Base-by-base conservation (phyloP, 2,797 vertebrate genomes). In the Gymnothorax javanicus region DNA sequence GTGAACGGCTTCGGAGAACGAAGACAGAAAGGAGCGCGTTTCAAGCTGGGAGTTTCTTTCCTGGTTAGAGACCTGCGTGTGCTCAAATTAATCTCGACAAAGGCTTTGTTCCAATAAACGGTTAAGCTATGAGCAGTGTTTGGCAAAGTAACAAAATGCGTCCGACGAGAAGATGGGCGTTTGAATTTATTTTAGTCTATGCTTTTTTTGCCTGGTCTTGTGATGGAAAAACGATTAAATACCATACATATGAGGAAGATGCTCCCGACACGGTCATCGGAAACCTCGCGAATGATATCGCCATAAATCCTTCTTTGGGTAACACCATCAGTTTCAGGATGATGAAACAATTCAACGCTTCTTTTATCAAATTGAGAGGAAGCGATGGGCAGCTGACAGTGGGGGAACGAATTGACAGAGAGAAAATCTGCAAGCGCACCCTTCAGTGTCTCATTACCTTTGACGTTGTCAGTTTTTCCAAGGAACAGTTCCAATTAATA, bases 161-260 rank as follows among this genome's bases (percentile, higher is more conserved):
- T 82, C 58, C 62, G 54, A 84, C 69, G 89, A 90, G 88, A 59
- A 90, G 90, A 87, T 89, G 93, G 92, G 59, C 90, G 90, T 86
- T 94, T 1, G 3, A 91, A 90, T 93, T 93, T 88, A 90, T 89
- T 85, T 93, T 92, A 62, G 25, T 86, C 9, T 83, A 88, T 88
- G 85, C 85, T 81, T n/a, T 95, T 90, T 84, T 84, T 27, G 89
- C 91, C 89, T 88, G 95, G 85, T 89, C 89, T 79, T 90, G 93
- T 12, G 92, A 90, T 13, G 95, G 95, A 89, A 98, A 97, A 92
- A 99, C 98, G 8, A 95, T 98, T 90, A 96, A 97, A 88, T 99
- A 99, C 89, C 96, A 97, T 94, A 98, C 97, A 15, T 97, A 97
- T 87, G 98, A 99, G 90, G 98, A 99, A 85, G 98, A 98, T n/a